These are phyloP conservation scores for Thelaira solivaga DNA, from an alignment of 2,888 invertebrate genomes.

Conservation along the genomic window DNA sequence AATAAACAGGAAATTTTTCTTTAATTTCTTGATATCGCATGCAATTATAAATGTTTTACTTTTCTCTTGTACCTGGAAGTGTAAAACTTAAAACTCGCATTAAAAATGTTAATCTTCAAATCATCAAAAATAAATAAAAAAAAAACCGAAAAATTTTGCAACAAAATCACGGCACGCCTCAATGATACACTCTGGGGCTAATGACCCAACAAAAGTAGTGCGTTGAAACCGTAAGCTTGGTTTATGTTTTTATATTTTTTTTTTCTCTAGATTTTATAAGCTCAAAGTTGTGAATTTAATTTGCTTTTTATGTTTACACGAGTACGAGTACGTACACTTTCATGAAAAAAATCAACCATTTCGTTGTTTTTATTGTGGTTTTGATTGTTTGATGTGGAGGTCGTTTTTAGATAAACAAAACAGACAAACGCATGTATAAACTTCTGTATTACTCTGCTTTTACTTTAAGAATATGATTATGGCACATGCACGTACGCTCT, in stretches of 20 bases:
- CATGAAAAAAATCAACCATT: constrained; percentile 12
- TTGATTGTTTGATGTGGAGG: constrained; percentile 41
- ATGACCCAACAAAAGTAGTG: constrained; percentile 42
- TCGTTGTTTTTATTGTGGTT: constrained; percentile 7
- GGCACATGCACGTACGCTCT: background rate
- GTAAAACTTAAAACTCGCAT: background rate
- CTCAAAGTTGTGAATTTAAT: constrained; percentile 16
- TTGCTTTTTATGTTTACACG: background rate
- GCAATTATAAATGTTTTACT: constrained; percentile 22
- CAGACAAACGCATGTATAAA: background rate
- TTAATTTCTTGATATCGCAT: background rate
- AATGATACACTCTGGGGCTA: constrained; percentile 30
- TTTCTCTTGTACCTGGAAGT: constrained; percentile 36
- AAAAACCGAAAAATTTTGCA: constrained; percentile 15
- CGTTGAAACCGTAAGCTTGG: constrained; percentile 12
- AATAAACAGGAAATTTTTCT: background rate
- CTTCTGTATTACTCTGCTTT: background rate
- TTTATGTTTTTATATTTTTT: too few species aligned
- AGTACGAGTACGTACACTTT: background rate
- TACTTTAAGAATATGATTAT: constrained; percentile 9
- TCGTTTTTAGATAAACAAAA: constrained; percentile 27
- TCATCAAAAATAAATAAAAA: background rate
- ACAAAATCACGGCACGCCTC: constrained; percentile 34
- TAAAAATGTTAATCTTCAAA: constrained; percentile 7
- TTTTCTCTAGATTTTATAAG: too few species aligned